Evolutionary conservation across 1,140 invertebrate species (phyloP), one percentile per base, ranked within the genome.

Genomic region (Cotesia chilonis): DNA sequence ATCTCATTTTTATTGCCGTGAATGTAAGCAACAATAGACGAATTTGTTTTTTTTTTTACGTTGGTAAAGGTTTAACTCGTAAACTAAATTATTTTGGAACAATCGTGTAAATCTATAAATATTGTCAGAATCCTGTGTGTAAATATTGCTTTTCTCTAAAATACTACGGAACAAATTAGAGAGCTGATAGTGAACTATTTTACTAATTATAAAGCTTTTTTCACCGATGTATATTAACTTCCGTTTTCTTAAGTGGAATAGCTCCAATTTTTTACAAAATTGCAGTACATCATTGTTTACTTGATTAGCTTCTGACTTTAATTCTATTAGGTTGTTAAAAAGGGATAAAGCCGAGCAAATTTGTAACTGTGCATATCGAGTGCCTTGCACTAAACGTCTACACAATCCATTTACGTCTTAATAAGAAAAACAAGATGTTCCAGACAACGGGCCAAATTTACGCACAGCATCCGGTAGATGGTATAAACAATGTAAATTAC

Each of bases 381-480:
- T 76, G 4, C 65, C 69, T 47, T 74, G 68, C 20, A 74, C 72
- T 63, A 78, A 69, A 5, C 52, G 60, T 52, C 68, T 54, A 7
- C 77, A n/a, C 2, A 71, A 52, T 51, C 71, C 74, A 75, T 79
- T 76, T 20, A 72, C 59, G 64, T 63, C 36, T 75, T 79, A 74
- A 36, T 52, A 76, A 12, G 70, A 54, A 14, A 76, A 74, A 6
- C 72, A 68, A 2, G 75, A 76, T 14, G 47, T 70, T 41, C 4
- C 35, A 12, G 9, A 3, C 10, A 64, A 12, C 9, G 20, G 20
- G 9, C 61, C 61, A 37, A 64, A 64, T 12, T 64, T 37, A 12
- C 14, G 7, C 4, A 41, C 61, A n/a, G n/a, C 12, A 37, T 64
- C 61, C 10, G 61, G 35, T 12, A 64, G 35, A 64, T 64, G 61